These are phyloP conservation scores for Pachypeltis micranthus DNA, from an alignment of 1,140 invertebrate species.

Conservation along the genomic window DNA sequence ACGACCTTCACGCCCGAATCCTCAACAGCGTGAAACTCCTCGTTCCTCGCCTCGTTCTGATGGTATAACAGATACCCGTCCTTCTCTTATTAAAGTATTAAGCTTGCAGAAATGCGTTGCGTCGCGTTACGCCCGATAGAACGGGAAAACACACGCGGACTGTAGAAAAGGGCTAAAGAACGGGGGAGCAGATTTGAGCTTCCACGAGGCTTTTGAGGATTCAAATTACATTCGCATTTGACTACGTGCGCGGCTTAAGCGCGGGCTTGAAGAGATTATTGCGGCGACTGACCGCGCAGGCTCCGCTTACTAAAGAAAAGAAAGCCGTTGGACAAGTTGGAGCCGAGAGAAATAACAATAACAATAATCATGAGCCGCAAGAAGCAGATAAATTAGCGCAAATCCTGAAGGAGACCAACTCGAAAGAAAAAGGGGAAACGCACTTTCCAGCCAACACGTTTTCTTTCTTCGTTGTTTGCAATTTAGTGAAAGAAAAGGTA, in stretches of 20 bases:
- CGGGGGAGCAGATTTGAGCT: background rate
- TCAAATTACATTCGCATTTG: conserved; percentile 9
- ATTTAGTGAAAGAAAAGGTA: conserved; percentile 2
- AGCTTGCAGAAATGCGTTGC: background rate
- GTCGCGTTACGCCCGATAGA: background rate
- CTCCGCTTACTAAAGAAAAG: background rate
- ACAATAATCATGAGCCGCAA: too few relatives aligned
- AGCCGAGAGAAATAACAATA: too few relatives aligned
- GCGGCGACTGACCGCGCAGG: background rate
- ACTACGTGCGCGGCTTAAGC: conserved; percentile 1
- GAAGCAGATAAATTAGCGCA: too few relatives aligned
- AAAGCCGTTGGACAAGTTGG: too few relatives aligned
- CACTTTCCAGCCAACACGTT: background rate
- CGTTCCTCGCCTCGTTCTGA: background rate
- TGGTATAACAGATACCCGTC: background rate
- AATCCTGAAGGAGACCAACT: background rate
- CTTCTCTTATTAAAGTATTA: conserved; percentile 9
- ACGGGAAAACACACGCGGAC: too few relatives aligned
- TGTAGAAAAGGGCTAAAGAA: too few relatives aligned
- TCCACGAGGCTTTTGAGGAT: conserved; percentile 3
- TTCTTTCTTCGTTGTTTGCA: background rate
- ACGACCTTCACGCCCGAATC: too few relatives aligned
- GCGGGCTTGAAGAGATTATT: background rate
- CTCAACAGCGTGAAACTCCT: too few relatives aligned
- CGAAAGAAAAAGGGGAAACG: background rate